Evolutionary conservation across 2,113 vertebrate genomes (phyloP).

Genomic region (Rhea pennata): DNA sequence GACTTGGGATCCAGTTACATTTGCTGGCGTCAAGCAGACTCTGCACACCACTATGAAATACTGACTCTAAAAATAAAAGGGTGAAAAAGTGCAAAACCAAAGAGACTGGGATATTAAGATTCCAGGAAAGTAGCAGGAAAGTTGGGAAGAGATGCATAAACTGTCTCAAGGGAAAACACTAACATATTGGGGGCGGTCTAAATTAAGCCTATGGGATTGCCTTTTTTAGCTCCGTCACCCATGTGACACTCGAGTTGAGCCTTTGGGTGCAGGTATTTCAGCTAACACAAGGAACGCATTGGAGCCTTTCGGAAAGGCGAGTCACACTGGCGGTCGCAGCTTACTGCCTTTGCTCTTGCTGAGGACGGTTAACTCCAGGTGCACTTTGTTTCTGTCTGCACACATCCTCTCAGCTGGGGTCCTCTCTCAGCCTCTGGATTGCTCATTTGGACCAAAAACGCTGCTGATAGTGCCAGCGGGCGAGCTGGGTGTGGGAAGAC

Average conservation of each 20-base stretch:
- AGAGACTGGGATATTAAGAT: conserved; percentile 19
- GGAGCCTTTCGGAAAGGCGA: background rate
- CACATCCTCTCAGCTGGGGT: background rate
- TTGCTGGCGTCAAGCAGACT: conserved; percentile 82
- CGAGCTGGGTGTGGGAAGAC: background rate
- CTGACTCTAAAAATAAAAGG: conserved; percentile 72
- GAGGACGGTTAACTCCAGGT: background rate
- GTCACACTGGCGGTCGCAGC: background rate
- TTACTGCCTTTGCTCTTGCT: background rate
- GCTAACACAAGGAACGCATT: background rate
- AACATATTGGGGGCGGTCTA: background rate
- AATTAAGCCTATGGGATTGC: background rate
- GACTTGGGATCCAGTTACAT: conserved; percentile 80
- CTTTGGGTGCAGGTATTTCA: background rate
- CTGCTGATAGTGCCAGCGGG: background rate
- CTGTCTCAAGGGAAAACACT: background rate
- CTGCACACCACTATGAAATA: conserved; percentile 47
- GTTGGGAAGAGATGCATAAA: background rate
- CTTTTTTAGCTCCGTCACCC: conserved; percentile 8
- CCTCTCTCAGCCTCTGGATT: background rate
- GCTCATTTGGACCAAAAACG: accelerated
- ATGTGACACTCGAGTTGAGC: background rate
- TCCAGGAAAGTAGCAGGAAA: background rate
- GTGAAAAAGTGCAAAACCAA: background rate
- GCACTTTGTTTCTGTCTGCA: background rate